Evolutionary conservation across 2,113 vertebrate genomes (phyloP).

Genomic region (Pedetes capensis): DNA sequence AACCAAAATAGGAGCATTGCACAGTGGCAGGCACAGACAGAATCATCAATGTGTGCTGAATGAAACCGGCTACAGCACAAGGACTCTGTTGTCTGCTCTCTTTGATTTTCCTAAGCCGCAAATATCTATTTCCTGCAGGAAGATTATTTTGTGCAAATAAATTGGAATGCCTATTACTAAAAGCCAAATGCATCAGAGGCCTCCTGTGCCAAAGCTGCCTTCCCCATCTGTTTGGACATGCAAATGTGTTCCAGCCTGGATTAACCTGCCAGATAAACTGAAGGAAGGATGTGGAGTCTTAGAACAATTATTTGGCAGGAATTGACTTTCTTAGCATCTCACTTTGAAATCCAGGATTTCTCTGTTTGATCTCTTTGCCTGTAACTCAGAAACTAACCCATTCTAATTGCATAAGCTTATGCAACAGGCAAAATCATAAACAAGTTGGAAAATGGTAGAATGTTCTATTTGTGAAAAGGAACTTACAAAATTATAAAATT

Average conservation of each 20-base stretch:
- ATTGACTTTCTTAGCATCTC: conserved; percentile 42
- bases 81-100: background rate
- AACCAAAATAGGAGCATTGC: background rate
- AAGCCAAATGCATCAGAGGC: conserved; percentile 1
- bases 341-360: conserved; percentile 62
- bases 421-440: conserved; percentile 58
- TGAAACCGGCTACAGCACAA: background rate
- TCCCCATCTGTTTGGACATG: conserved; percentile 52
- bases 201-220: conserved; percentile 47
- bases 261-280: conserved; percentile 46
- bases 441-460: conserved; percentile 33
- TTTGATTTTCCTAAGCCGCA: conserved; percentile 29
- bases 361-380: conserved; percentile 63
- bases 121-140: conserved; percentile 30
- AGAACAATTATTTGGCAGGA: conserved; percentile 59
- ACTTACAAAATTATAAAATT: conserved; percentile 32
- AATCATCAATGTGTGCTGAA: background rate
- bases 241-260: conserved; percentile 15
- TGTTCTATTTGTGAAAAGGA: conserved; percentile 27
- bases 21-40: background rate
- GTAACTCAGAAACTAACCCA: conserved; percentile 55
- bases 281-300: conserved; percentile 41
- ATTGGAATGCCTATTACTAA: conserved; percentile 48
- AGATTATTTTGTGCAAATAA: conserved; percentile 56
- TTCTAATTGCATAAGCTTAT: conserved; percentile 56